A percentile compares a stretch with the other conserved stretches of the same genome.
Evolutionary conservation across 2,797 vertebrate species (phyloP).

Genomic region (Notamacropus eugenii): DNA sequence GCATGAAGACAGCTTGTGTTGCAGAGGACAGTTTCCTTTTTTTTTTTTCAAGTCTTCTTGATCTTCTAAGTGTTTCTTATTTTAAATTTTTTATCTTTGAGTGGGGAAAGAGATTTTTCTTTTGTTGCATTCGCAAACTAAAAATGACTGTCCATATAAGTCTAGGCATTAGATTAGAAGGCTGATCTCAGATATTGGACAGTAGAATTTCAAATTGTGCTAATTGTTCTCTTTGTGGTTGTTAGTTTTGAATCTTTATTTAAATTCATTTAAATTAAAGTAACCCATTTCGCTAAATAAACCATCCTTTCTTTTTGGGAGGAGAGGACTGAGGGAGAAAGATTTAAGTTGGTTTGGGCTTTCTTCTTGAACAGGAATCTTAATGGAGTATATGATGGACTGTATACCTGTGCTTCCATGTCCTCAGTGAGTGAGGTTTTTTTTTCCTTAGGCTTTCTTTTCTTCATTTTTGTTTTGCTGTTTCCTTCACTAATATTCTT

Average conservation of each 20-base stretch:
- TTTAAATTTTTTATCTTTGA: not conserved
- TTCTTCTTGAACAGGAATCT: not conserved
- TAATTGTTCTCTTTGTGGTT: not conserved
- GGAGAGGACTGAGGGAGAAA: not conserved
- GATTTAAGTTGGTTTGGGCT: not conserved
- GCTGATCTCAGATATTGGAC: not conserved
- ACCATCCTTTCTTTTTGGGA: not conserved
- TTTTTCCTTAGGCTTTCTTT: not conserved
- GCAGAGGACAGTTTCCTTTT: not conserved
- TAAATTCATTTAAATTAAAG: constrained; percentile 9
- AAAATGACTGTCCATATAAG: not conserved
- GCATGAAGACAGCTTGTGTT: not conserved
- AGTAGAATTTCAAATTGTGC: not conserved
- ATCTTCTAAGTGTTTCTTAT: not conserved
- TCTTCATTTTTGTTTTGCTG: not conserved
- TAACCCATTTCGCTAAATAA: not conserved
- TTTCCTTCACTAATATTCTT: not conserved
- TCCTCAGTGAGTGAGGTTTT: not conserved
- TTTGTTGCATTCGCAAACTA: constrained; percentile 2
- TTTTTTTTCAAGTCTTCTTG: not conserved
- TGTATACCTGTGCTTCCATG: not conserved
- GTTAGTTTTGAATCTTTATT: not conserved
- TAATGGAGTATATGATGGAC: not conserved
- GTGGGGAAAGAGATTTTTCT: not conserved
- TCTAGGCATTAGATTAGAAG: not conserved